A percentile compares a stretch with the other conserved stretches of the same genome.
Conservation (phyloP, 2,113 vertebrate genomes). For the Aphelocoma coerulescens region DNA sequence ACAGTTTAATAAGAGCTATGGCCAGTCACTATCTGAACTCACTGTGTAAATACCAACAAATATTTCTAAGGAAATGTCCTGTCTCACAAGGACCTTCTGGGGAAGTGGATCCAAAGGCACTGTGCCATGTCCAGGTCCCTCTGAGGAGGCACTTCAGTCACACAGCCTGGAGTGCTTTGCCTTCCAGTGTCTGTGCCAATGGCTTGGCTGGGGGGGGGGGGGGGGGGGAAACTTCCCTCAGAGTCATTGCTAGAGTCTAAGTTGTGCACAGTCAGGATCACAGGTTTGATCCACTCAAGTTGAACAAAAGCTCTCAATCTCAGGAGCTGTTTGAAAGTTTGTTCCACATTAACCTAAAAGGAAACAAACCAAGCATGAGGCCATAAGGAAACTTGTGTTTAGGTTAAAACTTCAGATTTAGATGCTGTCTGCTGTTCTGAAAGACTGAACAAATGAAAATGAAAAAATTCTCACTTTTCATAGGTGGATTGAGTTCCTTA, state of each 20-base stretch:
- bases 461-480: background rate
- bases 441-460: background rate
- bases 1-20: background rate
- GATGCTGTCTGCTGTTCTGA: background rate
- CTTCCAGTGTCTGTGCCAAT: background rate
- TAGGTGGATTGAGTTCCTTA: background rate
- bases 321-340: background rate
- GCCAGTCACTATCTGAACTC: background rate
- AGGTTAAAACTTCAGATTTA: background rate
- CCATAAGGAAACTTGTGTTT: background rate
- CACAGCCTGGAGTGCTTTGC: rapidly evolving
- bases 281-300: background rate
- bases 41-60: background rate
- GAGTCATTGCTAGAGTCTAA: background rate
- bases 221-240: background rate
- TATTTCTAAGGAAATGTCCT: background rate
- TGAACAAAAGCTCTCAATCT: background rate
- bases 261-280: background rate
- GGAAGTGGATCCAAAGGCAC: background rate
- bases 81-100: background rate
- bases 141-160: background rate
- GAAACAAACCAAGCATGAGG: rapidly evolving
- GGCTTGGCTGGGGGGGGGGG: background rate
- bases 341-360: background rate
- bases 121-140: background rate